Evolutionary conservation across 2,888 invertebrate genomes (phyloP).

Genomic region (Meghimatium bilineatum): DNA sequence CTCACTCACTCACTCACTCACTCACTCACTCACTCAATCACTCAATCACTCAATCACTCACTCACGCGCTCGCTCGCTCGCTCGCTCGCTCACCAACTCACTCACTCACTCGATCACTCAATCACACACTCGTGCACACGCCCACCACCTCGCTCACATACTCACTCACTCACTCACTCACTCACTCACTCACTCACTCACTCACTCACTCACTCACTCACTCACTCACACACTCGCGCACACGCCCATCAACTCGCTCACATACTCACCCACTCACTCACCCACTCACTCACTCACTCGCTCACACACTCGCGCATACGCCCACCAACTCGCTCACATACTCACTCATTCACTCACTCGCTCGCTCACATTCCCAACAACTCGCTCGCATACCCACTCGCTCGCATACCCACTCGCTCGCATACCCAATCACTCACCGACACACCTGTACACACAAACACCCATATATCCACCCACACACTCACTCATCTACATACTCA

Average conservation of each 20-base stretch:
- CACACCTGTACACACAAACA: background rate
- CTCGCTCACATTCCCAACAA: background rate
- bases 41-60: slow-evolving; percentile 15
- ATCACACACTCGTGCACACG: too few species aligned
- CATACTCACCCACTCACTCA: background rate
- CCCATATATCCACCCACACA: background rate
- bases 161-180: slow-evolving; percentile 8
- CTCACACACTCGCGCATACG: background rate
- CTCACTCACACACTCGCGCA: slow-evolving; percentile 1
- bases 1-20: slow-evolving; percentile 24
- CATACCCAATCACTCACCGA: background rate
- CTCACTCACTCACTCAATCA: slow-evolving; percentile 18
- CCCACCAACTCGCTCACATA: background rate
- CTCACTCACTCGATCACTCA: slow-evolving; percentile 29
- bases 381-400: slow-evolving; percentile 2
- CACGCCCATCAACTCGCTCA: background rate
- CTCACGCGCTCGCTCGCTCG: background rate
- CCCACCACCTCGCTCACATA: background rate
- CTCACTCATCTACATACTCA: background rate
- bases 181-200: background rate
- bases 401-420: background rate
- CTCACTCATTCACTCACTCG: too few species aligned
- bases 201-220: slow-evolving; percentile 12
- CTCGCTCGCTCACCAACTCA: slow-evolving; percentile 26
- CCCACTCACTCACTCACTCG: background rate